Base-by-base conservation (phyloP, 2,113 vertebrate genomes). In the Maccullochella peelii region DNA sequence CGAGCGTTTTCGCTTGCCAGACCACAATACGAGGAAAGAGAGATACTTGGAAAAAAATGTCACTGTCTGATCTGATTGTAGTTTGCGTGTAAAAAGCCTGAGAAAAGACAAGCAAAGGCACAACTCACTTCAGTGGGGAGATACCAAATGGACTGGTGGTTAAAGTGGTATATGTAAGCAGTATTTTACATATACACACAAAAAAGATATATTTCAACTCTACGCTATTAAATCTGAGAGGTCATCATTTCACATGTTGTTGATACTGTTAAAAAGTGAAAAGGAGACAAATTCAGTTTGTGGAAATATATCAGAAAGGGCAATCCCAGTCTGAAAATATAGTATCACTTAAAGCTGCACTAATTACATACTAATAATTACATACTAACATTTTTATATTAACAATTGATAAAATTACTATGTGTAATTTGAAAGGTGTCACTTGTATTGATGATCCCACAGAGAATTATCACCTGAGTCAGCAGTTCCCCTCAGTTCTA, bases 1-100 rank as follows among this genome's bases (percentile, higher is more conserved):
- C 82, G 63, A 85, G 77, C 5, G 23, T 59, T 65, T 65, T 71
- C 3, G 11, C 50, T 57, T 59, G 86, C 91, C 89, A 92, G 79
- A 88, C 90, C 90, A 69, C 90, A 91, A 50, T 80, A 74, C 18
- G 62, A 80, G 78, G 70, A 91, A 77, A 83, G 44, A 79, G 79
- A 84, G 73, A 89, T 70, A 72, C 72, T 88, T 84, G 73, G 63
- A 62, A 84, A 42, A 81, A 75, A 73, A 44, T 75, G 77, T 89
- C 68, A 72, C 77, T 47, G 83, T 85, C 89, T 85, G 86, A 77
- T 52, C 50, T 66, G 58, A 90, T 85, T 89, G 83, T 70, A 88
- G 83, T 87, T 89, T 85, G 66, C 72, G 42, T 74, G 79, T 79
- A 68, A 83, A 85, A 67, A 78, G 61, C 59, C 49, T 50, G 77